A percentile compares a stretch with the other conserved stretches of the same genome.
Conservation (phyloP, 2,113 vertebrate genomes). For the Irena cyanogastra region DNA sequence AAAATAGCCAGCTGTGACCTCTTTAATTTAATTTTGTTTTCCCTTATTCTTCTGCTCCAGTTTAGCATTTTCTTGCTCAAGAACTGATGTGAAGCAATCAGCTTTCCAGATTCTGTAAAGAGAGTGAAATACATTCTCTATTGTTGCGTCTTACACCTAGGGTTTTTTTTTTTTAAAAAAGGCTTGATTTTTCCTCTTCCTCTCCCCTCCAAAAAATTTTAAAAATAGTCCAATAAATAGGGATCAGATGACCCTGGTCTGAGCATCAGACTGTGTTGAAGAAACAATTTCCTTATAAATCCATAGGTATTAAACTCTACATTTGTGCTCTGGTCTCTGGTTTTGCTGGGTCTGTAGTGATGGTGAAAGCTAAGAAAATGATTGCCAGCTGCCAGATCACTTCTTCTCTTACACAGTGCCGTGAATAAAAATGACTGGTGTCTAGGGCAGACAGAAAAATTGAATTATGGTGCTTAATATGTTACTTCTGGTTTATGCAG, state of each 20-base stretch:
- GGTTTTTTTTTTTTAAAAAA: neutral
- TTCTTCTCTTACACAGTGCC: neutral
- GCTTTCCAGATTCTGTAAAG: neutral
- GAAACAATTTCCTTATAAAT: neutral
- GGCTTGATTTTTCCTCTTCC: neutral
- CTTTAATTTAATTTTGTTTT: neutral
- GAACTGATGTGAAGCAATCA: neutral
- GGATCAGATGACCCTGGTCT: neutral
- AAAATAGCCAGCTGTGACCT: neutral
- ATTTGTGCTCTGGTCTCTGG: neutral
- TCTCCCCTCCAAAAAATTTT: neutral
- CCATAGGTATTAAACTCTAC: neutral
- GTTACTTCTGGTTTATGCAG: slow-evolving; percentile 6
- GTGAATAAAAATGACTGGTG: neutral
- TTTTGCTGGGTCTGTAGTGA: neutral
- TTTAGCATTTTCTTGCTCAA: neutral
- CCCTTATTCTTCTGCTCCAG: neutral
- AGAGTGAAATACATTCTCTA: neutral
- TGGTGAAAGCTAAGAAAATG: neutral
- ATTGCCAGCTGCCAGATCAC: neutral
- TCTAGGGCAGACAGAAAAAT: slow-evolving; percentile 29
- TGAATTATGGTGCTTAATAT: slow-evolving; percentile 33
- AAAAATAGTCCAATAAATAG: neutral
- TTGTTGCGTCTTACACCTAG: neutral
- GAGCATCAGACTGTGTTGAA: neutral